Evolutionary conservation across 1,140 invertebrate genomes (phyloP).

Genomic region (Papilio dardanus): DNA sequence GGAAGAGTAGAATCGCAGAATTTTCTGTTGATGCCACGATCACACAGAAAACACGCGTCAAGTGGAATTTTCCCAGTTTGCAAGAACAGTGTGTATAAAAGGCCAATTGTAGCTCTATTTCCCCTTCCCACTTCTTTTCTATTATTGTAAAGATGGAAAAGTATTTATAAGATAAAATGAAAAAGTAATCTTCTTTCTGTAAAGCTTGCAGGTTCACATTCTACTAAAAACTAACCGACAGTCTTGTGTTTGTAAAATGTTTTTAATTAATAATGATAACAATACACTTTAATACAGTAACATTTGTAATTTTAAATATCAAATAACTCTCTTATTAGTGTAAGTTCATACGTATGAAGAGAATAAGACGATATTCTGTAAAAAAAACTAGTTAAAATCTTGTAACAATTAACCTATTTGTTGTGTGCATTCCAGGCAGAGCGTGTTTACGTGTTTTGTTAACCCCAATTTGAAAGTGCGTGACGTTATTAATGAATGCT

Average conservation of each 20-base stretch:
- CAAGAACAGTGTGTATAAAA: no score
- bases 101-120: no score
- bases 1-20: neutral
- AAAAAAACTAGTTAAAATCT: neutral
- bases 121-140: no score
- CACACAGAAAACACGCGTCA: no score
- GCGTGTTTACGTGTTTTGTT: conserved; percentile 9
- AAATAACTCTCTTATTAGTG: neutral
- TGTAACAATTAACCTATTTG: neutral
- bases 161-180: no score
- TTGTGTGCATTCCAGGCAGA: neutral
- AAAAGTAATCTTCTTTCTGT: no score
- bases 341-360: neutral
- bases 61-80: no score
- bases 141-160: no score
- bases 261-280: neutral
- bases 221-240: neutral
- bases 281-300: neutral
- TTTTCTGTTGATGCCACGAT: no score
- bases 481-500: conserved; percentile 25
- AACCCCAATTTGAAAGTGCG: conserved; percentile 14
- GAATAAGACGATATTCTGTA: neutral
- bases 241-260: neutral
- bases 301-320: neutral
- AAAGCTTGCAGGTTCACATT: neutral